Base-by-base conservation (phyloP, 2,113 vertebrate species). In the Vulpes ferrilata region DNA sequence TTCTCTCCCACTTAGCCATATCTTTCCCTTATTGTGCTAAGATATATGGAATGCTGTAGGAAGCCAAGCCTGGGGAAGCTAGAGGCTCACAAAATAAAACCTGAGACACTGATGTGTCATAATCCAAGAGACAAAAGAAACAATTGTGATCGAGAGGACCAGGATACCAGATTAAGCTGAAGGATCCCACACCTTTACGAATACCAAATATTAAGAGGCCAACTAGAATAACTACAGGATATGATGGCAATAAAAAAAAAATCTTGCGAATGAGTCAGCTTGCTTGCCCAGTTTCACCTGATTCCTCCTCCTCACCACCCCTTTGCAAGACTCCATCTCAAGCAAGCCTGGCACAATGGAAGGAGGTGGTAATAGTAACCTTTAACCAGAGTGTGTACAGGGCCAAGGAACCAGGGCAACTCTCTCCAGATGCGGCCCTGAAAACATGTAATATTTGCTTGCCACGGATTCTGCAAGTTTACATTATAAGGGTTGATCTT, bases 51-150 rank as follows among this genome's bases (percentile, higher is more conserved):
- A 91, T 91, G 95, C 64, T 85, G 11, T 12, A 90, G 38, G 35
- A 7, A 69, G 0, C 8, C 51, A 90, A 32, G 35, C 67, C 48
- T 57, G 11, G 23, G n/a, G 53, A 92, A 88, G 20, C 51, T 92
- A 60, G 15, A 12, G 15, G 17, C 3, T 95, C 67, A 90, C 25
- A 88, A 76, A 95, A 71, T 80, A 92, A 88, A 87, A 95, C 27
- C 85, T 69, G 55, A n/a, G 6, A 92, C 19, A 71, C 11, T 59
- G 11, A 93, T 38, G 32, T 90, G 30, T 23, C 55, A 94, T 87
- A 84, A 74, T 15, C 23, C 35, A 95, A 92, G 85, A 88, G 15
- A 94, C 35, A 96, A 92, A 81, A 84, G 15, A 94, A 25, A 38
- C 65, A 84, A 59, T n/a, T 38, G 5, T 57, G 57, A 79, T 84